phyloP scores from a whole-genome alignment of 2,797 vertebrate species.

The Aulostomus chinensis region DNA sequence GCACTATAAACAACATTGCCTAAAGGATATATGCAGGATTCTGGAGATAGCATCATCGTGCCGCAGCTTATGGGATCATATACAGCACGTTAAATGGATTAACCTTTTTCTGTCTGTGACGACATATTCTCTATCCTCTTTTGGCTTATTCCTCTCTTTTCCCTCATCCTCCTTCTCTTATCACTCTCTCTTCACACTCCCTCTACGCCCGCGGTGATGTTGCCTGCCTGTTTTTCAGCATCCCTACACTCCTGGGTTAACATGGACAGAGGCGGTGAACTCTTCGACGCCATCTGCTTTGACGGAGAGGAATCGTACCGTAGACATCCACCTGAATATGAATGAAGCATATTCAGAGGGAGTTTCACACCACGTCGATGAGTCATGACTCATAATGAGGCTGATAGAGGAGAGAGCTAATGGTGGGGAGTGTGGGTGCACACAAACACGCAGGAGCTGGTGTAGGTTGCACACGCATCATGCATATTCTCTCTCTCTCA shows the following conservation, averaged over 20 bases:
- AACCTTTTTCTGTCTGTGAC: constrained; percentile 58
- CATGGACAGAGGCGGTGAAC: constrained; percentile 31
- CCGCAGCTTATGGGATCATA: constrained; percentile 49
- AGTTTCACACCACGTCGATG: constrained; percentile 41
- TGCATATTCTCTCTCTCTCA: constrained; percentile 53
- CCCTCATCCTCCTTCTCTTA: constrained; percentile 9
- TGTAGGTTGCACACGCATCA: constrained; percentile 6
- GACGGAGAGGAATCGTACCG: constrained; percentile 27
- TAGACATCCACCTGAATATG: constrained; percentile 51
- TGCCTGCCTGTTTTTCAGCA: constrained; percentile 41
- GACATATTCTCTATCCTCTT: constrained; percentile 33
- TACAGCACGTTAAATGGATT: constrained; percentile 59
- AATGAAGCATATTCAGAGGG: constrained; percentile 45
- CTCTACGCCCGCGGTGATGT: background rate
- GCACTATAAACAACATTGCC: constrained; percentile 22
- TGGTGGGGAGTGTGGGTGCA: constrained; percentile 2
- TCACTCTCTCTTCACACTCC: constrained; percentile 14
- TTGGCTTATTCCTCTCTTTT: constrained; percentile 26
- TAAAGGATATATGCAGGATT: constrained; percentile 30
- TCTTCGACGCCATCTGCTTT: constrained; percentile 33
- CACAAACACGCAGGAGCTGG: constrained; percentile 8
- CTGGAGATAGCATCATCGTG: constrained; percentile 13
- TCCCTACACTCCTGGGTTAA: constrained; percentile 35
- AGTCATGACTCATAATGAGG: constrained; percentile 63
- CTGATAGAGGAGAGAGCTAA: constrained; percentile 50